Percentiles rank a stretch among this genome's conserved stretches.
phyloP scores from a whole-genome alignment of 2,113 vertebrate genomes.

The Etia nguti region DNA sequence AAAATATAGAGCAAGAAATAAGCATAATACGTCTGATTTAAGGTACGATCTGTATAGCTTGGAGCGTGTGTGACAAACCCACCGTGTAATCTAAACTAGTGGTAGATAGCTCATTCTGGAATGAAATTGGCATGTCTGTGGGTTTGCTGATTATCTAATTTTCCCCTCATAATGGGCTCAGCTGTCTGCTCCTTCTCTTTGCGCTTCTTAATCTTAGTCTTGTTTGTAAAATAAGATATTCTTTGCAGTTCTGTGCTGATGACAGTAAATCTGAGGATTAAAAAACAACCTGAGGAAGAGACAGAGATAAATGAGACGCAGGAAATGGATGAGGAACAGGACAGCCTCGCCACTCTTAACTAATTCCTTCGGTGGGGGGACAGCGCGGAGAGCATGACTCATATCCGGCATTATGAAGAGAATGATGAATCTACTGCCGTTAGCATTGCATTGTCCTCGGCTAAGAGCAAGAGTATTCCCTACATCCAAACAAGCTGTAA shows the following conservation, averaged over 20 bases:
- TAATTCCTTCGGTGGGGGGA: slow-evolving; percentile 48
- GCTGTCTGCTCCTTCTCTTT: not conserved
- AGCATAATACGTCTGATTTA: not conserved
- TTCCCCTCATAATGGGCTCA: slow-evolving; percentile 13
- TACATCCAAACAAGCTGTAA: slow-evolving; percentile 18
- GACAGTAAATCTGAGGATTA: slow-evolving; percentile 32
- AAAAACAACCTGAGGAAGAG: slow-evolving; percentile 31
- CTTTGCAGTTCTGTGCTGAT: slow-evolving; percentile 12
- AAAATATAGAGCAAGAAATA: not conserved
- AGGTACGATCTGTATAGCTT: not conserved
- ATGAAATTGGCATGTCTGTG: not conserved
- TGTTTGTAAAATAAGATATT: slow-evolving; percentile 31
- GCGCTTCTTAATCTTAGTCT: slow-evolving; percentile 26
- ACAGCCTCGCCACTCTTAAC: slow-evolving; percentile 47
- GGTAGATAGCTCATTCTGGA: not conserved
- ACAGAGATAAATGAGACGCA: slow-evolving; percentile 38
- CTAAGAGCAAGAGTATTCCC: slow-evolving; percentile 3
- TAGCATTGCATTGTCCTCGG: slow-evolving; percentile 24
- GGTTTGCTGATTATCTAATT: slow-evolving; percentile 29
- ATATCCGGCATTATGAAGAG: slow-evolving; percentile 47
- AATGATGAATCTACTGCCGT: slow-evolving; percentile 53
- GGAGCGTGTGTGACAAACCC: not conserved
- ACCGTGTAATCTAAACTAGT: not conserved
- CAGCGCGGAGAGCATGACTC: slow-evolving; percentile 43
- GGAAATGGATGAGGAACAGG: slow-evolving; percentile 24